A percentile compares a stretch with the other conserved stretches of the same genome.
phyloP scores from a whole-genome alignment of 2,113 vertebrate species.

The Parus major region DNA sequence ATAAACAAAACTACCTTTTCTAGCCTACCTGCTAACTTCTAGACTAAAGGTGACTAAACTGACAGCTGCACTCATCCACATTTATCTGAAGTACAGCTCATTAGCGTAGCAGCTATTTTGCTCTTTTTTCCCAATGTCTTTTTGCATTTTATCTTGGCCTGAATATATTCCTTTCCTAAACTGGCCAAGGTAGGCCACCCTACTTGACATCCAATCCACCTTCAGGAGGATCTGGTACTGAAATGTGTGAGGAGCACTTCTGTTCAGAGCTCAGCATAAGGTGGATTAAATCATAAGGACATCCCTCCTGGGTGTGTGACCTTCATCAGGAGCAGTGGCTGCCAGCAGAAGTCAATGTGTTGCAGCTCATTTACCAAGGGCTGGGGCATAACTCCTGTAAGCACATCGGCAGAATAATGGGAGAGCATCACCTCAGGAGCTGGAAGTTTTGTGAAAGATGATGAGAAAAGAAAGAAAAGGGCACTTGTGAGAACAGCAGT shows the following conservation, averaged over 20 bases:
- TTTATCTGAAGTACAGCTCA: background rate
- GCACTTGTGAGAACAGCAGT: background rate
- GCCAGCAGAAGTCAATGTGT: background rate
- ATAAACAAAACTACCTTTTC: background rate
- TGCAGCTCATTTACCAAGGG: background rate
- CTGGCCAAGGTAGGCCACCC: background rate
- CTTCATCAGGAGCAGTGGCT: background rate
- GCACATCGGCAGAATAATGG: background rate
- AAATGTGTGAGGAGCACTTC: background rate
- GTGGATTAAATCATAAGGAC: background rate
- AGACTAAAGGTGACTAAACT: background rate
- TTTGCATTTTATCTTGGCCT: background rate
- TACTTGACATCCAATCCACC: background rate
- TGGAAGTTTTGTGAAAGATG: background rate
- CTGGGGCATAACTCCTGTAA: background rate
- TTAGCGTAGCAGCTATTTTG: background rate
- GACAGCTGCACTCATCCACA: background rate
- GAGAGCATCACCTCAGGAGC: background rate
- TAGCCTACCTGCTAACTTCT: background rate
- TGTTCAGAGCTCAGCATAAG: background rate
- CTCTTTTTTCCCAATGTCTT: rapidly evolving
- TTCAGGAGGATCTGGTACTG: background rate
- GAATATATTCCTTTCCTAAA: background rate
- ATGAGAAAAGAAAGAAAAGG: background rate
- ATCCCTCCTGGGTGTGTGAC: background rate